Evolutionary conservation across 1,140 invertebrate genomes (phyloP), one percentile per base, ranked within the genome.

Genomic region (Gonatopus flavifemur): DNA sequence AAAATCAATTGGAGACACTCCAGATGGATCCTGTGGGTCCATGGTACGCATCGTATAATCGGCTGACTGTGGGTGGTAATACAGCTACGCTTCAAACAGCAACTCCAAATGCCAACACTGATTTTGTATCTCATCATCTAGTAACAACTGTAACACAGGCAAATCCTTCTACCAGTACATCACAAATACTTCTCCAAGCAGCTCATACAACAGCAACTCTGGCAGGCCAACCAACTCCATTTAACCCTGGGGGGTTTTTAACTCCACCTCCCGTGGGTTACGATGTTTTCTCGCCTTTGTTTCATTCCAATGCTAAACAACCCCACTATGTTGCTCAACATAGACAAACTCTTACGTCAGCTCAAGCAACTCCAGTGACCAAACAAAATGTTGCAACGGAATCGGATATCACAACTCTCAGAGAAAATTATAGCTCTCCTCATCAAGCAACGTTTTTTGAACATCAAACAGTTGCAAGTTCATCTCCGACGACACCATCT

Each of bases 11-110:
- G n/a, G n/a, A 63, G 71, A 70, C 70, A 73, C 69, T 56, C 12
- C 43, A 24, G 69, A 89, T 89, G 86, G 87, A 89, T 85, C 86
- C 87, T 69, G 86, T 86, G 76, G 86, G 86, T 79, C 85, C 87
- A 80, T 89, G 87, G 87, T 87, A 87, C 71, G 80, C 86, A 64
- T 84, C 85, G 39, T 88, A 88, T 81, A 88, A 88, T 77, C 84
- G 86, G 59, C 73, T 88, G 70, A 77, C 82, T 57, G 67, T 74
- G 20, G 80, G 81, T 52, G 82, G 84, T 59, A 80, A 84, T 57
- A 79, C 81, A 38, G 78, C 79, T 66, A 80, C 82, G 61, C 75
- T 77, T 59, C 74, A 76, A 57, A 38, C 65, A 3, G 41, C 63
- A n/a, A 44, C 62, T 25, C 42, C 66, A 13, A 67, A 51, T 38